Evolutionary conservation across 2,113 vertebrate genomes (phyloP), one percentile per base, ranked within the genome.

Genomic region (Burhinus bistriatus): DNA sequence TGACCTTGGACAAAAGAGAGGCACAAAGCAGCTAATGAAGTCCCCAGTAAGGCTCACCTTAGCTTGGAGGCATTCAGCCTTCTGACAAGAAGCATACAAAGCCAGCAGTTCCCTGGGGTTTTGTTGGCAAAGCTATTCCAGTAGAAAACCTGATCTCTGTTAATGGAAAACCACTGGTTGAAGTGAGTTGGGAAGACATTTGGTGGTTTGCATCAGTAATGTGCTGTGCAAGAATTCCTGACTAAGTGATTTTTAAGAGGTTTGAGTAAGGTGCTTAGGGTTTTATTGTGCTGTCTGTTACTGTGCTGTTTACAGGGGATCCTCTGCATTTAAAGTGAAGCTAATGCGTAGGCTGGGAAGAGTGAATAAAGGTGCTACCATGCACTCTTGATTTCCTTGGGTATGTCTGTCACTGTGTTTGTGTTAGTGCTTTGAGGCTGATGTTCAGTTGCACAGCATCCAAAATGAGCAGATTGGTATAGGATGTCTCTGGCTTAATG

Each of bases 291-390:
- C 34, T 58, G 26, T 36, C n/a, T 32, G 23, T 45, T n/a, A 22
- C 38, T 38, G 21, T 32, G 44, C 62, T 78, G 29, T 12, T 77
- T 14, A 6, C 29, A 22, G 55, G 30, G 55, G 9, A 54, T 49
- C 10, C 22, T 51, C 17, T 32, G 6, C 3, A 0, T 59, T 57
- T 27, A 18, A 27, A 16, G 29, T 9, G 57, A 59, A 1, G 0
- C 34, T 38, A 1, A 19, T 55, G 29, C 8, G 0, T 14, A 11
- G 73, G 36, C 57, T 87, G 75, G 54, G 51, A 42, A 26, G 57
- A 55, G 61, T 5, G 15, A 44, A 2, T 42, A 29, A 45, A 80
- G 40, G 25, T 87, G 58, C 55, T 44, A 0, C 26, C 14, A 19
- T 0, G 0, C 7, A 3, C 58, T 93, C 34, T 17, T 47, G 40